A percentile compares a stretch with the other conserved stretches of the same genome.
Evolutionary conservation across 2,888 invertebrate species (phyloP).

Genomic region (Calephelis perditalis): DNA sequence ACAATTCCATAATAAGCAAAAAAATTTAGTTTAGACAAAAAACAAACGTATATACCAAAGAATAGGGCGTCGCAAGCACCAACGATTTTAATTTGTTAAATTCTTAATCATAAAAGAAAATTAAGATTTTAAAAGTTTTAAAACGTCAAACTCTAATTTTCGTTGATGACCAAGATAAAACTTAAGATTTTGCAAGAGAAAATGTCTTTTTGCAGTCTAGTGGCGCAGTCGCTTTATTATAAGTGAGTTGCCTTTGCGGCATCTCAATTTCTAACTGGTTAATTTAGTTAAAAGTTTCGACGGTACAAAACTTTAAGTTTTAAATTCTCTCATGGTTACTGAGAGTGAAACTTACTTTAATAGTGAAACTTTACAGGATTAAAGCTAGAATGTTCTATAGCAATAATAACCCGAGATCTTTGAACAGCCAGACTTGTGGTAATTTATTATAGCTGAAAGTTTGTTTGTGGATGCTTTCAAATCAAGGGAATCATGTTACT

Average conservation of each 20-base stretch:
- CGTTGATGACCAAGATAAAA: conserved; percentile 19
- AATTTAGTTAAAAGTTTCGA: conserved; percentile 61
- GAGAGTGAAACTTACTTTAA: conserved; percentile 19
- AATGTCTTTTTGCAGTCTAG: conserved; percentile 23
- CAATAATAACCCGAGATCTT: too few species aligned
- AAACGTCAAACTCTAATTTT: conserved; percentile 17
- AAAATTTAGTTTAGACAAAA: too few species aligned
- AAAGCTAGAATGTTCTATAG: conserved; percentile 4
- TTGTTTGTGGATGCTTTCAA: too few species aligned
- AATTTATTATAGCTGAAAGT: too few species aligned
- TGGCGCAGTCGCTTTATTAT: conserved; percentile 29
- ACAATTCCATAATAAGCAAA: too few species aligned
- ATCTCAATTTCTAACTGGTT: conserved; percentile 53
- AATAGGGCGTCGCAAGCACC: too few species aligned
- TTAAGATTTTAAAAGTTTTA: too few species aligned
- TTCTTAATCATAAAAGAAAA: neutral
- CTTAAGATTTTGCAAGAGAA: conserved; percentile 16
- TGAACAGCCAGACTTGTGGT: too few species aligned
- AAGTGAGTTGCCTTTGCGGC: conserved; percentile 36
- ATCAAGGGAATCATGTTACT: too few species aligned
- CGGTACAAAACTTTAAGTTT: conserved; percentile 5
- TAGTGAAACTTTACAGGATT: conserved; percentile 14
- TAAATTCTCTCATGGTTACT: conserved; percentile 16
- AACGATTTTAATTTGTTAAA: conserved; percentile 1
- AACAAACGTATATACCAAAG: too few species aligned